phyloP scores from a whole-genome alignment of 2,113 vertebrate species.

The Noturus placidus region DNA sequence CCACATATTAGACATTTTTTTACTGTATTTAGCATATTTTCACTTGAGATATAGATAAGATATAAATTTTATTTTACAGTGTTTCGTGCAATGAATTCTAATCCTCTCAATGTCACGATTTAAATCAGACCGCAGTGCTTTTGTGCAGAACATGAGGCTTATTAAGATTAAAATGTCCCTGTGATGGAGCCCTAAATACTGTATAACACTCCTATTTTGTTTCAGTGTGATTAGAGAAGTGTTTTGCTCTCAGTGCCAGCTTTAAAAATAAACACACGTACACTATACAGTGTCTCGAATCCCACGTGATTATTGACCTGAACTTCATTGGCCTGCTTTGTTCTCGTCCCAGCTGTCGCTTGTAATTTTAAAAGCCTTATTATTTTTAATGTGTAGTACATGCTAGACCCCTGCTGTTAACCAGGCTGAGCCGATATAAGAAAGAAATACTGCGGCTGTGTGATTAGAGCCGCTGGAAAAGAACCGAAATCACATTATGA shows the following conservation, averaged over 20 bases:
- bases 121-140: not conserved
- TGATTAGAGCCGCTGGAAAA: not conserved
- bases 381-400: constrained; percentile 1
- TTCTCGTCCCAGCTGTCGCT: constrained; percentile 18
- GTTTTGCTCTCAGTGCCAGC: not conserved
- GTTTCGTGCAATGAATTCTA: no score
- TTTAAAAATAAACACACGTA: not conserved
- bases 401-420: not conserved
- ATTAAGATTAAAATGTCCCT: not conserved
- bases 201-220: not conserved
- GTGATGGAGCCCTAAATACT: not conserved
- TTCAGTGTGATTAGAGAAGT: not conserved
- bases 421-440: not conserved
- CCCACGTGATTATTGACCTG: not conserved
- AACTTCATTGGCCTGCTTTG: not conserved
- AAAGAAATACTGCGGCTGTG: not conserved
- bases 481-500: not conserved
- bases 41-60: not conserved
- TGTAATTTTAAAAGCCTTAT: not conserved
- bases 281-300: not conserved
- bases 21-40: not conserved
- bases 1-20: not conserved
- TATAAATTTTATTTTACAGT: not conserved
- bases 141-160: not conserved
- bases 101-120: no score